Base-by-base conservation (phyloP, 1,140 invertebrate species). In the Pseudoatta argentina region DNA sequence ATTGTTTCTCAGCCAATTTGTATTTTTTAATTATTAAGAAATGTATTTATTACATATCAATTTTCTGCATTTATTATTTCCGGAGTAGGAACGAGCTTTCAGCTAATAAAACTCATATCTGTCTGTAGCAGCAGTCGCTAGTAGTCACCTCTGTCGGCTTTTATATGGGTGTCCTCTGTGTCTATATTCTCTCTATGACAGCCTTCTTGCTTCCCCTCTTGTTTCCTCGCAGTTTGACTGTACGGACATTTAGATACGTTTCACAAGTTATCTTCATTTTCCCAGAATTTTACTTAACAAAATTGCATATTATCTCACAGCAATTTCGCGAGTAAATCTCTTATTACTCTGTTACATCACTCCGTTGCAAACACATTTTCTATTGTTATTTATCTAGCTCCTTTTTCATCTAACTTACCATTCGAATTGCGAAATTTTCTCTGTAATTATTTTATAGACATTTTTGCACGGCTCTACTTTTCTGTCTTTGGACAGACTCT, bases 261-360 rank as follows among this genome's bases (percentile, higher is more conserved):
- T 87, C 85, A 85, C 66, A 66, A 82, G 72, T 67, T 89, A 89
- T 89, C 85, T 89, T 44, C 64, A 87, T 86, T 89, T 81, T 21
- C 83, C 24, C 55, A 63, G 57, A 85, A 66, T 88, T 88, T 71
- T 63, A 77, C 72, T 79, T 83, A 77, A 87, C 85, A 63, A 73
- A 77, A 87, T 83, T 72, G 85, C 69, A 44, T 81, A 76, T 88
- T 86, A 88, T 79, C 27, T 79, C 63, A 53, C 53, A 69, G 75
- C 48, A 76, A 85, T 88, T 88, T 86, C 34, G n/a, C 24, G 16
- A 73, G 69, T 85, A 69, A 86, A 73, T 72, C 73, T 77, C 79
- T 75, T 71, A 76, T 76, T 64, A 57, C 55, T 44, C 30, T 8
- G 51, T 76, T 76, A 55, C 27, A 64, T 69, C n/a, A 39, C 34